Evolutionary conservation across 2,888 invertebrate species (phyloP), one percentile per base, ranked within the genome.

Genomic region (Byasa hedistus): DNA sequence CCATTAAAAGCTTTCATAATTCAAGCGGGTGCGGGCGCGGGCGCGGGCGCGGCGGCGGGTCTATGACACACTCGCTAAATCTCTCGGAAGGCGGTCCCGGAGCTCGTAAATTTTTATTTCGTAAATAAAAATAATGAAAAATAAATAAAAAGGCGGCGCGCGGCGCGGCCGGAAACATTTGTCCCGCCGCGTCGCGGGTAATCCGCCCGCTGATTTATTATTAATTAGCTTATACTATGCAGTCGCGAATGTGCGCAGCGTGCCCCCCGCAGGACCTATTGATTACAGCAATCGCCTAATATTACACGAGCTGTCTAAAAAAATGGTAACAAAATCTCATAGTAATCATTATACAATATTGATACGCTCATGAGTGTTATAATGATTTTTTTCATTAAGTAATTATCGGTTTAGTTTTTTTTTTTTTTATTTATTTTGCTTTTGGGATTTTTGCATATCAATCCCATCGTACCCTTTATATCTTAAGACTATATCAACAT

Each of bases 21-120:
- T 91, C 89, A 89, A 84, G 79, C 75, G 80, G 80, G 86, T 84
- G 32, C 4, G 10, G 32, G 10, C 1, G 32, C 32, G 32, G 32
- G 32, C 32, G 32, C 32, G 32, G 32, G 32, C 32, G 4, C 32
- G 32, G 52, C 39, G 44, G 81, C 83, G 81, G 85, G 85, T 89
- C 89, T 90, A 88, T 89, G 90, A 87, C 89, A 85, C 83, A 81
- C 85, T 82, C 87, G 88, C 89, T 89, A 89, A 89, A 90, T 90
- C 90, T 89, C 87, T 83, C 85, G 83, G 86, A 89, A 91, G 91
- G 91, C 91, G 91, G 88, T 86, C 84, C 82, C 80, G 73, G 69
- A 76, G 79, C 75, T 84, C 83, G 87, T 91, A 91, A 90, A 91
- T 91, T 90, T 85, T 84, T 89, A 85, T 88, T 88, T 85, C 80